Conservation (phyloP, 2,797 vertebrate species). For the Propithecus deckenii region DNA sequence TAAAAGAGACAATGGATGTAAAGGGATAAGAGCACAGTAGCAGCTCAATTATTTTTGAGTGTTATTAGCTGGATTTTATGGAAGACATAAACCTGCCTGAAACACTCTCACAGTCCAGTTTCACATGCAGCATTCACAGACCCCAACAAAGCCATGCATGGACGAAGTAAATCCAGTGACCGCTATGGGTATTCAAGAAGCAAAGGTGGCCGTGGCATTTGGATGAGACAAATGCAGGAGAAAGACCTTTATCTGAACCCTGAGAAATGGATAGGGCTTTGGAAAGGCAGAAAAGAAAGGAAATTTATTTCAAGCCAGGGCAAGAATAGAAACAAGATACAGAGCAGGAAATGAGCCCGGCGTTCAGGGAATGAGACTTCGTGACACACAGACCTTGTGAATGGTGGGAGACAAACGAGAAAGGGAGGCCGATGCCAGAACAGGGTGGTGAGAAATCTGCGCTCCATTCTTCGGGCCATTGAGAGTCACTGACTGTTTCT, state of each 20-base stretch:
- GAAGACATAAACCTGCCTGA: not conserved
- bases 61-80: not conserved
- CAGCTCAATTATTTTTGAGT: not conserved
- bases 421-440: not conserved
- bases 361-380: not conserved
- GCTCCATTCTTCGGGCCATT: not conserved
- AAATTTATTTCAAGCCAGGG: not conserved
- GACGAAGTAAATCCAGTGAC: not conserved
- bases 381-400: not conserved
- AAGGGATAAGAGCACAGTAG: not conserved
- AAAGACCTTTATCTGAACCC: constrained; percentile 24
- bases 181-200: not conserved
- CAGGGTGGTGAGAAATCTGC: not conserved
- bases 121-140: not conserved
- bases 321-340: not conserved
- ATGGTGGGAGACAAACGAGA: not conserved
- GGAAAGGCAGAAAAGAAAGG: not conserved
- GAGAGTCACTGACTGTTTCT: not conserved
- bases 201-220: not conserved
- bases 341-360: not conserved
- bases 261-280: not conserved
- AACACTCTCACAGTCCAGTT: not conserved
- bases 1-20: not conserved
- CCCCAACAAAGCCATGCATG: not conserved
- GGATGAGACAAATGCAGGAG: not conserved